A percentile compares a stretch with the other conserved stretches of the same genome.
These are phyloP conservation scores for Synergus gifuensis DNA, from an alignment of 2,888 invertebrate species.

Conservation along the genomic window DNA sequence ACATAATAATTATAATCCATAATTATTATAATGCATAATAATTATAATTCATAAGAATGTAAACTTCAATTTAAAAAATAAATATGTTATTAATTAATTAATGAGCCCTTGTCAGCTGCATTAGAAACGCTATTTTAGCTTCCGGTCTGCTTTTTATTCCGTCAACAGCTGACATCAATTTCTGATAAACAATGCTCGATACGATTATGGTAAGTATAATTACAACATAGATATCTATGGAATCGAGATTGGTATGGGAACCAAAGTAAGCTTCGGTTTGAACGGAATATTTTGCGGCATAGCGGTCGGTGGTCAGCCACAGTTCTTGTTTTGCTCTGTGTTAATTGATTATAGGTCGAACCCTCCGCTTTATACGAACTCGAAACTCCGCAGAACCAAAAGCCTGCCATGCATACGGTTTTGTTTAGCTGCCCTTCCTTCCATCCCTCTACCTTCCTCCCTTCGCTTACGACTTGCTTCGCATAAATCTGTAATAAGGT, in stretches of 20 bases:
- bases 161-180: not conserved
- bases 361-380: constrained; percentile 59
- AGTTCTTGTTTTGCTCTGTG: constrained; percentile 65
- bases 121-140: not conserved
- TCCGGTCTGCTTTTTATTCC: not conserved
- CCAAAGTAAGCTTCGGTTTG: constrained; percentile 49
- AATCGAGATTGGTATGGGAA: constrained; percentile 25
- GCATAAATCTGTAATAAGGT: constrained; percentile 57
- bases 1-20: no score
- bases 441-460: constrained; percentile 47
- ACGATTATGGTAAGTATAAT: not conserved
- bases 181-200: constrained; percentile 18
- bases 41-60: no score
- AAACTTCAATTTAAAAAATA: no score
- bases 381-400: constrained; percentile 59
- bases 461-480: constrained; percentile 42
- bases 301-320: constrained; percentile 51
- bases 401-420: constrained; percentile 56
- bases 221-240: constrained; percentile 16
- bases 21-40: no score
- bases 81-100: not conserved
- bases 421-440: constrained; percentile 52
- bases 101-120: not conserved
- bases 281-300: constrained; percentile 53
- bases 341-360: constrained; percentile 74